These are phyloP conservation scores for Rhyzopertha dominica DNA, from an alignment of 1,140 invertebrate genomes.

Conservation along the genomic window DNA sequence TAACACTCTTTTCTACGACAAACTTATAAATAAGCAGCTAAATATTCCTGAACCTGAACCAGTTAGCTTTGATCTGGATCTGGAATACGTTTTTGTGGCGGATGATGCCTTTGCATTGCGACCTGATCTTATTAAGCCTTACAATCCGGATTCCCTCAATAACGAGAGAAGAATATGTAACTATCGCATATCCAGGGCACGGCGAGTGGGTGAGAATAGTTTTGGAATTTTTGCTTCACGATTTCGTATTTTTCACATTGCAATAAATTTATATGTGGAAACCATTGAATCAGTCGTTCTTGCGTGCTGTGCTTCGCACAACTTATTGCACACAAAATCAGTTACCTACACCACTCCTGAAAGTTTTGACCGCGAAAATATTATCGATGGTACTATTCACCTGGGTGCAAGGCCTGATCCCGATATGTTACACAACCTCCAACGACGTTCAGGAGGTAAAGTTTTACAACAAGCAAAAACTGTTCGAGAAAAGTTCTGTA, in stretches of 20 bases:
- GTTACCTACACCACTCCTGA: no score
- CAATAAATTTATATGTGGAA: slow-evolving; percentile 25
- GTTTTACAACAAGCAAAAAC: no score
- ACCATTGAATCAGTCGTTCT: slow-evolving; percentile 14
- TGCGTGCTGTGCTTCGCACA: slow-evolving; percentile 3
- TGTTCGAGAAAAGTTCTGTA: no score
- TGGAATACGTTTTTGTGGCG: slow-evolving; percentile 29
- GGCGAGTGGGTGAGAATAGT: no score
- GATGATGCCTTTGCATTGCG: slow-evolving; percentile 34
- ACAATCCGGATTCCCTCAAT: slow-evolving; percentile 20
- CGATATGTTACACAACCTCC: no score
- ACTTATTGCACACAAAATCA: no score
- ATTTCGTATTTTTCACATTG: slow-evolving; percentile 36
- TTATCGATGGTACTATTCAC: no score
- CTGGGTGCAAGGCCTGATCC: no score
- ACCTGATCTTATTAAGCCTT: slow-evolving; percentile 42
- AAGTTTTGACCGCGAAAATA: no score
- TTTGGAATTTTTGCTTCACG: no score
- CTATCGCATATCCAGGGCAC: slow-evolving; percentile 32
- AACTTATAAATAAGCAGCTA: slow-evolving; percentile 8
- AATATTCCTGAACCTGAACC: slow-evolving; percentile 4
- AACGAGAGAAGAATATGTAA: slow-evolving; percentile 31
- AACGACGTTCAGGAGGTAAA: no score
- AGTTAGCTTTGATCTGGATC: slow-evolving; percentile 19
- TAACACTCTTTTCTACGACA: slow-evolving; percentile 29